Percentiles rank a stretch among this genome's conserved stretches.
These are phyloP conservation scores for Apodemia hepburni DNA, from an alignment of 2,888 invertebrate species.

Conservation along the genomic window DNA sequence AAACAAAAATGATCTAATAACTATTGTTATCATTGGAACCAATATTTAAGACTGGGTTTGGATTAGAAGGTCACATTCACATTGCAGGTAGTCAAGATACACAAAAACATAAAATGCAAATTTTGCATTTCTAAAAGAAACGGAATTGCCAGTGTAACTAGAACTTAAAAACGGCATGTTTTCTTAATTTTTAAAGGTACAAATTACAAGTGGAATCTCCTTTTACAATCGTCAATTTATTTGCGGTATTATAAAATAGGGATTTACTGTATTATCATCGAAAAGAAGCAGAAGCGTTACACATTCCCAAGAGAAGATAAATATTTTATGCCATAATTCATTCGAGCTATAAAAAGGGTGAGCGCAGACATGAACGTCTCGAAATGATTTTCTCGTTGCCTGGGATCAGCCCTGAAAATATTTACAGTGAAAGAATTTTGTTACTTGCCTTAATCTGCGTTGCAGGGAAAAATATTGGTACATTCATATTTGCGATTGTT, in stretches of 20 bases:
- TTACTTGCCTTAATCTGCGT: constrained; percentile 39
- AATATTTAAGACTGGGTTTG: no score
- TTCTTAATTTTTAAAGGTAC: no score
- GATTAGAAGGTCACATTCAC: no score
- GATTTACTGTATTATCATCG: constrained; percentile 62
- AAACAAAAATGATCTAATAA: no score
- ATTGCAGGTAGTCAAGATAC: no score
- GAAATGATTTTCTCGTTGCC: constrained; percentile 55
- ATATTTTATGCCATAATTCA: constrained; percentile 72
- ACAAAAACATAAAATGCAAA: no score
- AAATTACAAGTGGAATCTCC: neutral
- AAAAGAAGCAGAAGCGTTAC: constrained; percentile 57
- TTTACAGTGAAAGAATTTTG: constrained; percentile 35
- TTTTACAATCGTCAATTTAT: neutral
- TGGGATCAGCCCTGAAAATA: constrained; percentile 42
- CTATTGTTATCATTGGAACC: no score
- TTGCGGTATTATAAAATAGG: constrained; percentile 13
- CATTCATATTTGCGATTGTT: neutral
- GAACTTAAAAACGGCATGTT: no score
- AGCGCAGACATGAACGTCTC: constrained; percentile 50
- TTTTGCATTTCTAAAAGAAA: no score
- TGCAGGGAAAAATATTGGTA: constrained; percentile 41
- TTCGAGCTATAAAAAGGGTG: constrained; percentile 65
- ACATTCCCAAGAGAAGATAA: constrained; percentile 53
- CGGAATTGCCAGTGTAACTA: no score